Percentiles rank a stretch among this genome's conserved stretches.
Conservation (phyloP, 2,797 vertebrate species). For the Sebastes wilsoni region DNA sequence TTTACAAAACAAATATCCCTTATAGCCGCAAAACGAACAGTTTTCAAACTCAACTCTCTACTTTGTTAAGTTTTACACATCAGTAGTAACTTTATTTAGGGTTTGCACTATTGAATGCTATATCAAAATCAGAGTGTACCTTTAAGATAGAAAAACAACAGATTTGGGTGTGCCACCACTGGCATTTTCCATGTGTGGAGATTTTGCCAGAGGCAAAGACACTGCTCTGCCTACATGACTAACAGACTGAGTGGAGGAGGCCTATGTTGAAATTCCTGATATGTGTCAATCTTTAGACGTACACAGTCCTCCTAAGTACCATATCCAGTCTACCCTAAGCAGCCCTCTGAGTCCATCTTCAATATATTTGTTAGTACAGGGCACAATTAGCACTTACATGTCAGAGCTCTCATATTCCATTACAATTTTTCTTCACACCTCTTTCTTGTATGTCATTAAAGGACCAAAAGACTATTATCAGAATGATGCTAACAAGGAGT, state of each 20-base stretch:
- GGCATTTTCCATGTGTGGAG: slow-evolving; percentile 44
- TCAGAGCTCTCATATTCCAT: slow-evolving; percentile 9
- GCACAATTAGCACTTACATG: slow-evolving; percentile 42
- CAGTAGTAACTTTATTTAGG: background rate
- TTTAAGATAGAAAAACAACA: slow-evolving; percentile 50
- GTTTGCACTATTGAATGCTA: background rate
- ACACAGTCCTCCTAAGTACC: background rate
- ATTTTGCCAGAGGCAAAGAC: slow-evolving; percentile 47
- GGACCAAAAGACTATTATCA: slow-evolving; percentile 16
- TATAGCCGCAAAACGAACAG: background rate
- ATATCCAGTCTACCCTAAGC: background rate
- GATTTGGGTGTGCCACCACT: slow-evolving; percentile 62
- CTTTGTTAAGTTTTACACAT: background rate
- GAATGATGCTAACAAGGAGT: slow-evolving; percentile 5
- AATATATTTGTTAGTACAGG: slow-evolving; percentile 21
- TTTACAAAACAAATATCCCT: background rate
- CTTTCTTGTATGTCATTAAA: slow-evolving; percentile 4
- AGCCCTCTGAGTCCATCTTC: background rate
- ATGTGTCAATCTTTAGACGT: slow-evolving; percentile 34
- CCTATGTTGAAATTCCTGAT: slow-evolving; percentile 56
- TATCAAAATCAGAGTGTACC: slow-evolving; percentile 10
- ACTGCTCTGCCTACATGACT: slow-evolving; percentile 51
- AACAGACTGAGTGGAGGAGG: slow-evolving; percentile 39
- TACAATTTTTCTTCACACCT: background rate
- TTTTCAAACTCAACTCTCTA: background rate